Conservation (phyloP, 2,888 invertebrate genomes). For the Mamestra brassicae region DNA sequence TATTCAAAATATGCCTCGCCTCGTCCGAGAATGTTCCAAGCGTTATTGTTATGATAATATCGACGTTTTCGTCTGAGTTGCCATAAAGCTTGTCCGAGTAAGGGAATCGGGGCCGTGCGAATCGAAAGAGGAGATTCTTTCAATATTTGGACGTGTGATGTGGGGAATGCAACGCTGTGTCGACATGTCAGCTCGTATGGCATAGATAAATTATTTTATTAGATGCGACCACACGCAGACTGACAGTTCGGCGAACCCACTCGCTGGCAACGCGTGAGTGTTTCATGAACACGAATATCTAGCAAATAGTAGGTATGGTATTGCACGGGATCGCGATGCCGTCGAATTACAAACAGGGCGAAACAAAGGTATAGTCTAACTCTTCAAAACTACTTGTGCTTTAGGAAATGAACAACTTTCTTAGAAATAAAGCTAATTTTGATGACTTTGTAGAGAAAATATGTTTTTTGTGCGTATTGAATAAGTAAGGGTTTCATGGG, state of each 20-base stretch:
- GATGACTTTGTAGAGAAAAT: too few relatives aligned
- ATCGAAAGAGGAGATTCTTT: slow-evolving; percentile 55
- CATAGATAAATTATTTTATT: slow-evolving; percentile 62
- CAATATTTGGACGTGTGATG: slow-evolving; percentile 58
- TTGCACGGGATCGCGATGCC: neutral
- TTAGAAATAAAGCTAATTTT: too few relatives aligned
- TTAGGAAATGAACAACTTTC: too few relatives aligned
- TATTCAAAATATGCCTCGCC: slow-evolving; percentile 35
- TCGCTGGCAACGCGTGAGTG: slow-evolving; percentile 47
- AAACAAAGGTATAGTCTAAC: too few relatives aligned
- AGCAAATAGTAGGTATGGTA: slow-evolving; percentile 10
- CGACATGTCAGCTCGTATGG: slow-evolving; percentile 31
- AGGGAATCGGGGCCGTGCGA: slow-evolving; percentile 66
- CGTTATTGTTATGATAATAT: slow-evolving; percentile 65
- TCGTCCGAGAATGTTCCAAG: slow-evolving; percentile 21
- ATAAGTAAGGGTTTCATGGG: too few relatives aligned
- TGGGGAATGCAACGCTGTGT: slow-evolving; percentile 50
- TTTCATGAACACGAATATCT: slow-evolving; percentile 34
- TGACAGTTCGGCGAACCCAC: slow-evolving; percentile 69
- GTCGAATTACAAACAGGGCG: neutral
- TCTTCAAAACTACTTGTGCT: too few relatives aligned
- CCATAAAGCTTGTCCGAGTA: slow-evolving; percentile 64
- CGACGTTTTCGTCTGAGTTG: slow-evolving; percentile 58
- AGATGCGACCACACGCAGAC: slow-evolving; percentile 69
- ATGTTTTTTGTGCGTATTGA: too few relatives aligned